phyloP scores from a whole-genome alignment of 1,140 invertebrate species.

The Diplogasteroides magnus region DNA sequence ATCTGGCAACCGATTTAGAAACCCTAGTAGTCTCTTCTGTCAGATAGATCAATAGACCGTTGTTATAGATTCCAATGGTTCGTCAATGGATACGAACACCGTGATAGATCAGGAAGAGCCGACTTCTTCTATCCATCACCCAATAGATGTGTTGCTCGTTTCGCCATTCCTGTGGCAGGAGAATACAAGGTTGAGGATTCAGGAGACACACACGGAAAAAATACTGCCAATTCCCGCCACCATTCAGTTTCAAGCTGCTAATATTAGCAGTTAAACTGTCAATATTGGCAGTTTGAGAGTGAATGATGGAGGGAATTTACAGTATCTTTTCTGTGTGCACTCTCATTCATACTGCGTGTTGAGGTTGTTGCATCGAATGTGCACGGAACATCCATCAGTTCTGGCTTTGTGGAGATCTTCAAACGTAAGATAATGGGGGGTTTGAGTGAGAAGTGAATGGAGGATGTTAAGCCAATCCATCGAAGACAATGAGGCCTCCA shows the following conservation, averaged over 20 bases:
- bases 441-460: not conserved
- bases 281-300: too few relatives aligned
- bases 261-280: too few relatives aligned
- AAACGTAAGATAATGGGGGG: conserved; percentile 27
- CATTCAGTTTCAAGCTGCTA: too few relatives aligned
- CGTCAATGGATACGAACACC: conserved; percentile 39
- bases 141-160: conserved; percentile 48
- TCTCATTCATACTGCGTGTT: too few relatives aligned
- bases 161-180: conserved; percentile 40
- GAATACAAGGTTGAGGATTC: conserved; percentile 51
- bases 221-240: too few relatives aligned
- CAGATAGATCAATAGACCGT: too few relatives aligned
- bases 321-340: too few relatives aligned
- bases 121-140: conserved; percentile 43
- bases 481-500: conserved; percentile 5
- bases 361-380: conserved; percentile 50
- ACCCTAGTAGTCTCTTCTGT: too few relatives aligned
- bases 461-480: conserved; percentile 14
- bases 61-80: conserved; percentile 47
- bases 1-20: too few relatives aligned
- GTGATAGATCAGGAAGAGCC: conserved; percentile 29
- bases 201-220: too few relatives aligned
- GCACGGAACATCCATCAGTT: conserved; percentile 44
- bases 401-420: conserved; percentile 44
- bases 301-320: too few relatives aligned